These are phyloP conservation scores for Ennomos fuscantarius DNA, from an alignment of 2,888 invertebrate species.

Conservation along the genomic window DNA sequence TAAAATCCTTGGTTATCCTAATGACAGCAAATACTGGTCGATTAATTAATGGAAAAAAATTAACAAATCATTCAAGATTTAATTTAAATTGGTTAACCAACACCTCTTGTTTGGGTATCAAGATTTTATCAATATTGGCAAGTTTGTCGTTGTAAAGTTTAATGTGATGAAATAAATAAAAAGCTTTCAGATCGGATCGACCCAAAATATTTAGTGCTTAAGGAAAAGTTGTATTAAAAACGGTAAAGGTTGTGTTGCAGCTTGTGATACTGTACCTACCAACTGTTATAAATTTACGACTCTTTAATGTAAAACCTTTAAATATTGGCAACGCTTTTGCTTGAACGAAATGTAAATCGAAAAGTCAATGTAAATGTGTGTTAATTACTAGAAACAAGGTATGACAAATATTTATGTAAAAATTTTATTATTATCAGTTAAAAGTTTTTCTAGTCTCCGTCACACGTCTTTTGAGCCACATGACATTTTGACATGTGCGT, in stretches of 20 bases:
- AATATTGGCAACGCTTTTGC: neutral
- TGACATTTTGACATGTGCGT: constrained; percentile 23
- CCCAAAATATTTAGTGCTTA: constrained; percentile 20
- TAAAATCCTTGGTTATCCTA: too few species aligned
- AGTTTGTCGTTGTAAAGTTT: constrained; percentile 35
- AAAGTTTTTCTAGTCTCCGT: constrained; percentile 1
- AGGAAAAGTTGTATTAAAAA: constrained; percentile 25
- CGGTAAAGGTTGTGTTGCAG: constrained; percentile 15
- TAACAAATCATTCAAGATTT: constrained; percentile 7
- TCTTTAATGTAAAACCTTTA: neutral
- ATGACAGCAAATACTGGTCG: too few species aligned
- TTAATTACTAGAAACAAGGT: too few species aligned
- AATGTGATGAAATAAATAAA: constrained; percentile 32
- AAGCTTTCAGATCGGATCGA: constrained; percentile 24
- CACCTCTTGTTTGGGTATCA: constrained; percentile 23
- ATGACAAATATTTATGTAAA: neutral
- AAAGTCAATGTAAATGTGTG: too few species aligned
- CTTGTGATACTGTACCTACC: neutral
- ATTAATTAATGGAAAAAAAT: neutral
- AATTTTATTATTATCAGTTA: neutral
- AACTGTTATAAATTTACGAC: constrained; percentile 1
- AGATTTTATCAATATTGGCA: constrained; percentile 33
- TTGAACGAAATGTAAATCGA: too few species aligned
- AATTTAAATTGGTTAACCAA: constrained; percentile 28
- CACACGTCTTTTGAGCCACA: constrained; percentile 5